These are phyloP conservation scores for Struthidea cinerea DNA, from an alignment of 2,113 vertebrate species.

Conservation along the genomic window DNA sequence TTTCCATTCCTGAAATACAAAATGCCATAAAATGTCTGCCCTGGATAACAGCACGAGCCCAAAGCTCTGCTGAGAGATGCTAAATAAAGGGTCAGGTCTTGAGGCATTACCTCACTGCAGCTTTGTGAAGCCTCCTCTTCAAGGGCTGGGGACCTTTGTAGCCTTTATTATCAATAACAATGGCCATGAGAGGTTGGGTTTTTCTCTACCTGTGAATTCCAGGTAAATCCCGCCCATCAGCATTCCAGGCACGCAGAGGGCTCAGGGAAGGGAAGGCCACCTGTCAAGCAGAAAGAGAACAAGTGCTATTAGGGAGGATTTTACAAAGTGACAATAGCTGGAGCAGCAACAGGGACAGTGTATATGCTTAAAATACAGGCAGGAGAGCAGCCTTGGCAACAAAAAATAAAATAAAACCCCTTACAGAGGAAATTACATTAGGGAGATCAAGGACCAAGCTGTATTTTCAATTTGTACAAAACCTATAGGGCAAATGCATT, in stretches of 20 bases:
- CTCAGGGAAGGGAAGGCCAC: not conserved
- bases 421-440: not conserved
- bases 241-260: constrained; percentile 8
- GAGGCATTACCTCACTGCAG: not conserved
- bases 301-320: constrained; percentile 9
- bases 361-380: not conserved
- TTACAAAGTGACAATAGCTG: constrained; percentile 25
- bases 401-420: not conserved
- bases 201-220: not conserved
- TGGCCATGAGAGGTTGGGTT: not conserved
- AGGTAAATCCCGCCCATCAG: not conserved
- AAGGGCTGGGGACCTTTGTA: not conserved
- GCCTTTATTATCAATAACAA: not conserved
- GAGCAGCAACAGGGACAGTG: not conserved
- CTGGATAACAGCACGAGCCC: not conserved
- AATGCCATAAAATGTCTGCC: not conserved
- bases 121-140: not conserved
- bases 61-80: not conserved
- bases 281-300: constrained; percentile 33
- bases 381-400: not conserved
- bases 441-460: not conserved
- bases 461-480: not conserved
- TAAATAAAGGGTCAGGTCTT: not conserved
- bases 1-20: not conserved
- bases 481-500: not conserved